Conservation (phyloP, 2,888 invertebrate genomes). For the Apodemia mormo region DNA sequence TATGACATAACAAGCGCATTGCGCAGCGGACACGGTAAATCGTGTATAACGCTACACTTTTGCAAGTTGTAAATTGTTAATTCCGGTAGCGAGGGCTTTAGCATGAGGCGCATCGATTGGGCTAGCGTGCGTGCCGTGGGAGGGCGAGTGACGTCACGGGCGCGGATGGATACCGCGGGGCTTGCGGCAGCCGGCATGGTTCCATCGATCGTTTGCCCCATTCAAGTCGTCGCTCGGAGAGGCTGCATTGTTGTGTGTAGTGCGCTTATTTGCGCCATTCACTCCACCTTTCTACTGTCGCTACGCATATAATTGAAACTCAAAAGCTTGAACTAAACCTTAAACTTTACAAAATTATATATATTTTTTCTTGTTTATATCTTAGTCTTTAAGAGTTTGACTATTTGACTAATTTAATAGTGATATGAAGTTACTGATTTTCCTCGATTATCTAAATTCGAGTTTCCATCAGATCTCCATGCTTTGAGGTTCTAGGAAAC, state of each 20-base stretch:
- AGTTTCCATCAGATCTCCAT: no score
- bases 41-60: constrained; percentile 25
- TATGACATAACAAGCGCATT: constrained; percentile 35
- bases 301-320: neutral
- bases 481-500: no score
- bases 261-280: constrained; percentile 18
- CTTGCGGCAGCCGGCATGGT: constrained; percentile 21
- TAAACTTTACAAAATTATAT: no score
- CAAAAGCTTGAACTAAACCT: neutral
- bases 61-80: constrained; percentile 31
- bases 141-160: constrained; percentile 56
- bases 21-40: constrained; percentile 29
- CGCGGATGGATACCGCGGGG: constrained; percentile 31
- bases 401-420: no score
- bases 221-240: constrained; percentile 29
- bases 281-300: neutral
- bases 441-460: no score
- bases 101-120: constrained; percentile 47
- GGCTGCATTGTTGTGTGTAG: constrained; percentile 18
- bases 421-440: no score
- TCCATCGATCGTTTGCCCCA: constrained; percentile 34
- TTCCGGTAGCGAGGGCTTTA: constrained; percentile 26
- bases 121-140: constrained; percentile 42
- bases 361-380: no score
- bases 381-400: no score